A percentile compares a stretch with the other conserved stretches of the same genome.
Evolutionary conservation across 2,113 vertebrate genomes (phyloP).

Genomic region (Barbus barbus): DNA sequence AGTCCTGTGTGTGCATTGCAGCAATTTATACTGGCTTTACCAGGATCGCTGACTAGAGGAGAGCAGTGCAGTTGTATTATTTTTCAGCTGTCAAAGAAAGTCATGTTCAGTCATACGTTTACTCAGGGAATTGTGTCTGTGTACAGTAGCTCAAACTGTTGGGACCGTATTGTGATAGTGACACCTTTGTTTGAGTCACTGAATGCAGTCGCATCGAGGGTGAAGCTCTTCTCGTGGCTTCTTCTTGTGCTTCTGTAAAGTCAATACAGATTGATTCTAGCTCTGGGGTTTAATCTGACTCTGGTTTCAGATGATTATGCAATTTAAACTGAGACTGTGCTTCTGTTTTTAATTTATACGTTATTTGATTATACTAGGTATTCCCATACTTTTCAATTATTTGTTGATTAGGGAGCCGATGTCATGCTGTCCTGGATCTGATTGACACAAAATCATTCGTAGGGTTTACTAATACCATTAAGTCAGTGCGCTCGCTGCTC

Average conservation of each 20-base stretch:
- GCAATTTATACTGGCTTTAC: not conserved
- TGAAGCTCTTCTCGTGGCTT: not conserved
- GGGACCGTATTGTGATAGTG: not conserved
- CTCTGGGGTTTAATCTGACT: not conserved
- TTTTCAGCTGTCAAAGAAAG: not conserved
- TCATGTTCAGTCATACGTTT: not conserved
- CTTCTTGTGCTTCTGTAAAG: not conserved
- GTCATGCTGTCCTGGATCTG: not conserved
- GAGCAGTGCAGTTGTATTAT: not conserved
- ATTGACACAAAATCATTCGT: not conserved
- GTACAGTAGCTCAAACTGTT: not conserved
- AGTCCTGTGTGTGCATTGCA: not conserved
- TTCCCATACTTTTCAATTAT: not conserved
- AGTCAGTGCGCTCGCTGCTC: not conserved
- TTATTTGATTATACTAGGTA: not conserved
- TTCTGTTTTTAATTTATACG: not conserved
- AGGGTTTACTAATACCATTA: not conserved
- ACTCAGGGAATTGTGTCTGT: not conserved
- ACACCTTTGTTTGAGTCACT: not conserved
- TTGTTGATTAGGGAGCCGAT: not conserved
- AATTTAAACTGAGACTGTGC: not conserved
- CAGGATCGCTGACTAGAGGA: not conserved
- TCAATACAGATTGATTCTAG: not conserved
- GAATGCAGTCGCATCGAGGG: not conserved
- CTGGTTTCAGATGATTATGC: not conserved